These are phyloP conservation scores for Nemurella pictetii DNA, from an alignment of 2,888 invertebrate species.

Conservation along the genomic window DNA sequence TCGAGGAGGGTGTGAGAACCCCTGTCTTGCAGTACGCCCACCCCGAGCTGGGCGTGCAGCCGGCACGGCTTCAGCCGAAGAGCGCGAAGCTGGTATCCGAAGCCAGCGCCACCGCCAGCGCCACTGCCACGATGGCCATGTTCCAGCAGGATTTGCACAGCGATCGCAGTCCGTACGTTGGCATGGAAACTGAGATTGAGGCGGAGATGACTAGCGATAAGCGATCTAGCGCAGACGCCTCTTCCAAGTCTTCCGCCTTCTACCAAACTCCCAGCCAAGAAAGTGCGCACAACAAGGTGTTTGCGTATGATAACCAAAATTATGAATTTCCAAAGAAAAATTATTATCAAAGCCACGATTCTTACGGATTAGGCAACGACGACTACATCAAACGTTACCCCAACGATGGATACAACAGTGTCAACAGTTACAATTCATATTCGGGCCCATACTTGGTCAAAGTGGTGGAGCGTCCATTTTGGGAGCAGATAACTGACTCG, in stretches of 20 bases:
- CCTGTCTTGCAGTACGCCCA: slow-evolving; percentile 80
- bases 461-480: slow-evolving; percentile 64
- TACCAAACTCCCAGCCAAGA: slow-evolving; percentile 15
- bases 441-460: slow-evolving; percentile 59
- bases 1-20: slow-evolving; percentile 71
- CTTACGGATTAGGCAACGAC: slow-evolving; percentile 41
- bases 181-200: slow-evolving; percentile 48
- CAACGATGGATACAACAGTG: slow-evolving; percentile 36
- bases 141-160: slow-evolving; percentile 59
- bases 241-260: neutral
- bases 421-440: slow-evolving; percentile 50
- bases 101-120: neutral
- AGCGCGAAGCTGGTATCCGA: slow-evolving; percentile 32
- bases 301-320: slow-evolving; percentile 52
- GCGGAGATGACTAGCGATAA: slow-evolving; percentile 26
- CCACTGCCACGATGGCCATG: slow-evolving; percentile 39
- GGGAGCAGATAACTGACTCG: slow-evolving; percentile 73
- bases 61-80: slow-evolving; percentile 53
- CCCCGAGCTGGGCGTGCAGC: slow-evolving; percentile 76
- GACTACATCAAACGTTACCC: slow-evolving; percentile 41
- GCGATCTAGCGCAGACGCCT: slow-evolving; percentile 13
- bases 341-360: slow-evolving; percentile 54
- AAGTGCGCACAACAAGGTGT: slow-evolving; percentile 1
- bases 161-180: slow-evolving; percentile 62
- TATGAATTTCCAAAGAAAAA: slow-evolving; percentile 48